A percentile compares a stretch with the other conserved stretches of the same genome.
These are phyloP conservation scores for Lates japonicus DNA, from an alignment of 2,797 vertebrate species.

Conservation along the genomic window DNA sequence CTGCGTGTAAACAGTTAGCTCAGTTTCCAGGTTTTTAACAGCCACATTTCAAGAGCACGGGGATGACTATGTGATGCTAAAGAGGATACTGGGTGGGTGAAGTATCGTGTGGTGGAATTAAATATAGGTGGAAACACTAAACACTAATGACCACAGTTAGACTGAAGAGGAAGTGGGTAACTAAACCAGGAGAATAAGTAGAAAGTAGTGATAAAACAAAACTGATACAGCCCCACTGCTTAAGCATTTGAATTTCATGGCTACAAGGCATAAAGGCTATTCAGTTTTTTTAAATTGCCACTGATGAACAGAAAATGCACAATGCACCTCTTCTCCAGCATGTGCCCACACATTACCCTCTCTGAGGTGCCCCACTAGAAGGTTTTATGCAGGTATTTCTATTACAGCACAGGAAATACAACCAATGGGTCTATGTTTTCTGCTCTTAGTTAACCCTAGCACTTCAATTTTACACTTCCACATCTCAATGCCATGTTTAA, in stretches of 20 bases:
- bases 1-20: not conserved
- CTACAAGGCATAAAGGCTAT: slow-evolving; percentile 1
- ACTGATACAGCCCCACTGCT: not conserved
- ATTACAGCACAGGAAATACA: slow-evolving; percentile 10
- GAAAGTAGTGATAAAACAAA: slow-evolving; percentile 17
- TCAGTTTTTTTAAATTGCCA: slow-evolving; percentile 18
- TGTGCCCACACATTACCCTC: slow-evolving; percentile 8
- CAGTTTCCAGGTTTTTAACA: not conserved
- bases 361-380: not conserved
- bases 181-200: too few species aligned
- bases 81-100: not conserved
- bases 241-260: slow-evolving; percentile 23
- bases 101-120: not conserved
- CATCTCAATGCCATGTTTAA: not conserved
- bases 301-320: slow-evolving; percentile 4
- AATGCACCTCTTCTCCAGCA: not conserved
- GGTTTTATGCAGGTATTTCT: slow-evolving; percentile 8
- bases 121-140: slow-evolving; percentile 27
- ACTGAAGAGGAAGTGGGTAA: not conserved
- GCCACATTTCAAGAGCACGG: not conserved
- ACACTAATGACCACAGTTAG: slow-evolving; percentile 13
- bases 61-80: not conserved
- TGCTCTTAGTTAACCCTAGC: not conserved
- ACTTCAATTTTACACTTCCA: not conserved
- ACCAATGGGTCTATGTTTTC: not conserved